Percentiles rank a stretch among this genome's conserved stretches.
phyloP scores from a whole-genome alignment of 2,888 invertebrate genomes.

The Acanthoscelides obtectus region DNA sequence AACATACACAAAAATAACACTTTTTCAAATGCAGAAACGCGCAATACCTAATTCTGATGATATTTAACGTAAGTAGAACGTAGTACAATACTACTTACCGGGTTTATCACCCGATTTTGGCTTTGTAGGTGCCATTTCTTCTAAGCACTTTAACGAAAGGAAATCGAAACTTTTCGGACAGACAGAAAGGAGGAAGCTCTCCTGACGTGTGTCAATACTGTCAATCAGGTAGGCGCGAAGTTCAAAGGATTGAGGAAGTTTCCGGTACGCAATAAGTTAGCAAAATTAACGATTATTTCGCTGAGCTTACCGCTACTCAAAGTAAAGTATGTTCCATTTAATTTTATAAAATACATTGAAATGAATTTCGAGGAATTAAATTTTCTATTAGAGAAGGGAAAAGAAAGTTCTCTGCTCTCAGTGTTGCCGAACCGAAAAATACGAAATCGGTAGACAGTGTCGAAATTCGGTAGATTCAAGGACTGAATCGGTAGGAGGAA shows the following conservation, averaged over 20 bases:
- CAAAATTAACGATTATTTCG: too few relatives aligned
- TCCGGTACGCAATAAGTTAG: too few relatives aligned
- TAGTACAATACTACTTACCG: constrained; percentile 55
- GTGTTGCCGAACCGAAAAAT: too few relatives aligned
- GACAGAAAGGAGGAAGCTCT: not conserved
- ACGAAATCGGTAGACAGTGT: too few relatives aligned
- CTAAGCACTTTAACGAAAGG: constrained; percentile 38
- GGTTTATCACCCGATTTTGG: constrained; percentile 74
- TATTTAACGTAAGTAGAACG: not conserved
- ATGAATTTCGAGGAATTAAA: too few relatives aligned
- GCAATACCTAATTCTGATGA: not conserved
- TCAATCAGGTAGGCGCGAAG: not conserved
- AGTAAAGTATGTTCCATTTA: too few relatives aligned
- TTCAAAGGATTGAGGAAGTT: not conserved
- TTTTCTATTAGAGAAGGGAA: too few relatives aligned
- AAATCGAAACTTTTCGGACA: constrained; percentile 23
- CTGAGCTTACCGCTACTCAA: too few relatives aligned
- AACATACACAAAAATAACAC: not conserved
- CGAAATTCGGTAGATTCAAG: too few relatives aligned
- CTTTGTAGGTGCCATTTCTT: constrained; percentile 83
- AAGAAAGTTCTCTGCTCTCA: too few relatives aligned
- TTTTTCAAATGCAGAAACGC: not conserved
- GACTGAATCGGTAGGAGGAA: too few relatives aligned
- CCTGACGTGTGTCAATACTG: not conserved
- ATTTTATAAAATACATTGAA: too few relatives aligned